Conservation (phyloP, 2,113 vertebrate species). For the Mus musculus region GRCm39 chr2:92518501-92519000, state of each 20-base stretch:
- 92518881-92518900: not conserved
- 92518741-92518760: not conserved
- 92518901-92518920: not conserved
- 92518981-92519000: not conserved
- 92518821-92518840: not conserved
- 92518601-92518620: not conserved
- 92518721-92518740: not conserved
- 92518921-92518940: not conserved
- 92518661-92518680: not conserved
- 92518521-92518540: not conserved
- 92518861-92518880: not conserved
- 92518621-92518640: not conserved
- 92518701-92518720: not conserved
- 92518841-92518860: too few relatives aligned
- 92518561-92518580: not conserved
- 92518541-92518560: not conserved
- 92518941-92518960: not conserved
- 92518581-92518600: not conserved
- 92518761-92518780: too few relatives aligned
- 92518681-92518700: not conserved
- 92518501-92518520: not conserved
- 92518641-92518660: not conserved
- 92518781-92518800: not conserved
- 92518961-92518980: not conserved
- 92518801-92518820: not conserved